Conservation (phyloP, 1,140 invertebrate species). For the Chrysopa pallens region DNA sequence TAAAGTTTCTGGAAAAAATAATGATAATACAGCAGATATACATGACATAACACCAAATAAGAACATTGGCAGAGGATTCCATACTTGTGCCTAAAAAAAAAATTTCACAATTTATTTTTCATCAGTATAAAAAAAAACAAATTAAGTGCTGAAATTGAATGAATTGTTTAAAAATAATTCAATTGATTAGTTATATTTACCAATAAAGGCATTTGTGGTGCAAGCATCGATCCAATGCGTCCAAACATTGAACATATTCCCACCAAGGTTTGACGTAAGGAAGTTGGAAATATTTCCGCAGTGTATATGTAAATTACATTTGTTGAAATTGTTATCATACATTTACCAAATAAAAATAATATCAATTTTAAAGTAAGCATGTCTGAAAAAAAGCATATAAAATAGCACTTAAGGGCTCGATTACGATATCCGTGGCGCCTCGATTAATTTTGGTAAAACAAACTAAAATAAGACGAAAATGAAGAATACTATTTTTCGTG, state of each 20-base stretch:
- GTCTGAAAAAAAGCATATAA: too few species aligned
- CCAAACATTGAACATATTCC: slow-evolving; percentile 53
- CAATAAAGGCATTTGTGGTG: slow-evolving; percentile 50
- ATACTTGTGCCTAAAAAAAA: slow-evolving; percentile 16
- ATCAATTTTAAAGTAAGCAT: too few species aligned
- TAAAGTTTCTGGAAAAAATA: slow-evolving; percentile 50
- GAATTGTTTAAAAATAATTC: neutral
- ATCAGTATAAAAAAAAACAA: too few species aligned
- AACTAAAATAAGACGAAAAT: too few species aligned
- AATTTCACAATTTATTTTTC: neutral
- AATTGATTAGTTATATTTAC: slow-evolving; percentile 21
- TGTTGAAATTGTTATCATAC: slow-evolving; percentile 48
- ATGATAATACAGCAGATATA: slow-evolving; percentile 32
- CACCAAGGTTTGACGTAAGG: slow-evolving; percentile 39
- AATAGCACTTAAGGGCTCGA: too few species aligned
- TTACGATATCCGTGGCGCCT: too few species aligned
- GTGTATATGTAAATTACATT: slow-evolving; percentile 53
- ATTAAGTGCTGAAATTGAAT: too few species aligned
- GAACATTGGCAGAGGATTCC: slow-evolving; percentile 34
- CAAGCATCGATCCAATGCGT: slow-evolving; percentile 49
- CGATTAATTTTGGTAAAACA: too few species aligned
- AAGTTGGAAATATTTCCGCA: slow-evolving; percentile 57
- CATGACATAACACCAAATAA: slow-evolving; percentile 46
- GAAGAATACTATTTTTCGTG: too few species aligned
- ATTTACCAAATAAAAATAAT: slow-evolving; percentile 56